Conservation (phyloP, 2,888 invertebrate species). For the Xanthorhoe designata region DNA sequence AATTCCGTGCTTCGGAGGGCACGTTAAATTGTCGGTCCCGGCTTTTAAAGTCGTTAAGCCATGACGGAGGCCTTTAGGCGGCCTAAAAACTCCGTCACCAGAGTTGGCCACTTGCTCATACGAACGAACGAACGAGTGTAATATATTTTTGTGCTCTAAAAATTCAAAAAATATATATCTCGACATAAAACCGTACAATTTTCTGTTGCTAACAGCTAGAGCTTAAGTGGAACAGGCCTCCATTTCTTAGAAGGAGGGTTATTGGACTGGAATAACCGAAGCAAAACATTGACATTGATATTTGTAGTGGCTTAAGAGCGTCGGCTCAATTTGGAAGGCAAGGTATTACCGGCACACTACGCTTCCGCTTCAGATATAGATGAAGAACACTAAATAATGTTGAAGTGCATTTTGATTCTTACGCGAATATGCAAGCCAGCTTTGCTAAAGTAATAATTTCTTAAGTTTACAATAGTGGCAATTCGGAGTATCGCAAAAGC, state of each 20-base stretch:
- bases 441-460: no score
- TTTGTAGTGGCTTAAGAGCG: not conserved
- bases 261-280: conserved; percentile 6
- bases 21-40: no score
- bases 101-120: no score
- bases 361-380: conserved; percentile 1
- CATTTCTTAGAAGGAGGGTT: conserved; percentile 12
- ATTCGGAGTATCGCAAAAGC: no score
- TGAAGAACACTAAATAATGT: not conserved
- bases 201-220: not conserved
- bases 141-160: no score
- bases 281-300: conserved; percentile 14
- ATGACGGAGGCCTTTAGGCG: no score
- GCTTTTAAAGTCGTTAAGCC: no score
- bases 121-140: no score
- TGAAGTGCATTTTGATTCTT: not conserved
- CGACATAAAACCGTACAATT: not conserved
- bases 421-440: not conserved
- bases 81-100: no score
- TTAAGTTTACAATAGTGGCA: no score
- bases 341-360: not conserved
- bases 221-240: conserved; percentile 1
- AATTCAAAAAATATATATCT: no score
- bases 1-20: no score
- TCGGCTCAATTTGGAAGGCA: conserved; percentile 1